Evolutionary conservation across 2,113 vertebrate genomes (phyloP).

Genomic region (Thinocorus orbignyianus): DNA sequence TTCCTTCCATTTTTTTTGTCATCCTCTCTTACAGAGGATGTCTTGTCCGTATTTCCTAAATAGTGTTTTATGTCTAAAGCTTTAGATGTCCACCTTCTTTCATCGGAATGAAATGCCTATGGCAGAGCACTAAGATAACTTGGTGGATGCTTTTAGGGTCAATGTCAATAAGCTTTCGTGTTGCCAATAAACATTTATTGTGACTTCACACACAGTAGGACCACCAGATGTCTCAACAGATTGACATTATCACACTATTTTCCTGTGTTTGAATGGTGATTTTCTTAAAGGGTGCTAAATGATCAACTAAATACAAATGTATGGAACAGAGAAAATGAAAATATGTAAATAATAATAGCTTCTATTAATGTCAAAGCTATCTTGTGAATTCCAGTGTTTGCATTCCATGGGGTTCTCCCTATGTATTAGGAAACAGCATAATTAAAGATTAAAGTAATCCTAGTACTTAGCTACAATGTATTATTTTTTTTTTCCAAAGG

Average conservation of each 20-base stretch:
- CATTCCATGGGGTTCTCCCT: not conserved
- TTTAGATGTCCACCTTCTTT: not conserved
- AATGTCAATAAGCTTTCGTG: not conserved
- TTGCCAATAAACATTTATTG: not conserved
- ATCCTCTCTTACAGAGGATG: not conserved
- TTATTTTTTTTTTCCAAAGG: not conserved
- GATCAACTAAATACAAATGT: not conserved
- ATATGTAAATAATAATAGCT: not conserved
- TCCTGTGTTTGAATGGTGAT: not conserved
- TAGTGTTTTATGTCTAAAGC: not conserved
- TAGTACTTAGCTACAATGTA: not conserved
- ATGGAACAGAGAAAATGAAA: not conserved
- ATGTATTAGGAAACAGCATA: not conserved
- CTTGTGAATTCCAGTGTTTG: not conserved
- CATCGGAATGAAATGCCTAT: not conserved
- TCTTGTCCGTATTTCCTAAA: not conserved
- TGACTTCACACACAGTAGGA: not conserved
- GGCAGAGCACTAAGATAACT: not conserved
- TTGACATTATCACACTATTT: not conserved
- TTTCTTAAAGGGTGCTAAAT: not conserved
- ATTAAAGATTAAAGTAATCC: conserved; percentile 43
- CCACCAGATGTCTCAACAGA: not conserved
- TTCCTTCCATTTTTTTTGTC: not conserved
- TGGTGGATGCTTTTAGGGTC: not conserved
- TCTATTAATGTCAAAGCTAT: not conserved